A percentile compares a stretch with the other conserved stretches of the same genome.
phyloP scores from a whole-genome alignment of 2,113 vertebrate species.

The Furnarius figulus region DNA sequence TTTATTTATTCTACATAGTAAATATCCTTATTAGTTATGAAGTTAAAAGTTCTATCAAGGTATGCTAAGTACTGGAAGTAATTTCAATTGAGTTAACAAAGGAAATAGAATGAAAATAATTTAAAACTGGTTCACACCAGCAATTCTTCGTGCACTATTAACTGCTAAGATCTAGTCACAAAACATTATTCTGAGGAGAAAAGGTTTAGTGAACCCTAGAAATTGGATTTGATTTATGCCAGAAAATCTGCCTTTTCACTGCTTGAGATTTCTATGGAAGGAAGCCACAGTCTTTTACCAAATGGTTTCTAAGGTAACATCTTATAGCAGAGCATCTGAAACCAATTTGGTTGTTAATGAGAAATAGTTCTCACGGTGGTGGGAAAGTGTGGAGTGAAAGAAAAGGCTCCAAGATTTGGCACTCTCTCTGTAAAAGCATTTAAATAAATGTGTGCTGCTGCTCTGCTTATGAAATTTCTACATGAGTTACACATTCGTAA shows the following conservation, averaged over 20 bases:
- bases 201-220: constrained; percentile 89
- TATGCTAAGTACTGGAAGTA: constrained; percentile 42
- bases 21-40: background rate
- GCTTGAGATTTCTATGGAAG: constrained; percentile 84
- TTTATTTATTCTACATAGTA: background rate
- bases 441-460: constrained; percentile 66
- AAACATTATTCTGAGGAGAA: constrained; percentile 84
- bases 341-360: constrained; percentile 91
- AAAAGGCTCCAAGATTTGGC: constrained; percentile 74
- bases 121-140: constrained; percentile 80
- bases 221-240: constrained; percentile 88
- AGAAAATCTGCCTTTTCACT: constrained; percentile 86
- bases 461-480: constrained; percentile 77
- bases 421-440: constrained; percentile 67
- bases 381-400: constrained; percentile 85
- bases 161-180: constrained; percentile 81
- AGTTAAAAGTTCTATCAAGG: constrained; percentile 31
- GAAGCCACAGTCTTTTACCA: constrained; percentile 82
- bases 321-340: constrained; percentile 85
- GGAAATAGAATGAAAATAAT: constrained; percentile 68
- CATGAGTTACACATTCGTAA: constrained; percentile 16
- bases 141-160: constrained; percentile 79
- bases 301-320: constrained; percentile 87
- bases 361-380: constrained; percentile 83
- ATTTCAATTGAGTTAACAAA: constrained; percentile 64